Evolutionary conservation across 2,888 invertebrate species (phyloP).

Genomic region (Trichogramma dendrolimi): DNA sequence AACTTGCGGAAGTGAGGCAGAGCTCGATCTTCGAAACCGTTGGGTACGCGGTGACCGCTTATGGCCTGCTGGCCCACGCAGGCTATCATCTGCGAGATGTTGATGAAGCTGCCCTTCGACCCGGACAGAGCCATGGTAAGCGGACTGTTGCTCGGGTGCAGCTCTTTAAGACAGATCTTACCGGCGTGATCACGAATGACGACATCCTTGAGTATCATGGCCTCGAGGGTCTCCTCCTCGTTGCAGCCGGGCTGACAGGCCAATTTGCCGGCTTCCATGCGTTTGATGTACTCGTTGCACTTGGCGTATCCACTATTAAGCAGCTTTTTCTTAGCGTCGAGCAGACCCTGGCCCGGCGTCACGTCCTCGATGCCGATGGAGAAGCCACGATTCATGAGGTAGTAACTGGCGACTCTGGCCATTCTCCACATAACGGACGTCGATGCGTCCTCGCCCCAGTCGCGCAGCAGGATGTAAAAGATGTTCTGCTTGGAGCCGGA

Average conservation of each 20-base stretch:
- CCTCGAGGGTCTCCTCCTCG: not conserved
- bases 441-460: conserved; percentile 85
- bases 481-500: conserved; percentile 92
- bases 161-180: conserved; percentile 47
- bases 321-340: conserved; percentile 78
- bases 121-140: not conserved
- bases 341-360: conserved; percentile 81
- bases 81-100: not conserved
- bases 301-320: conserved; percentile 74
- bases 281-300: conserved; percentile 84
- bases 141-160: not conserved
- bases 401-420: conserved; percentile 79
- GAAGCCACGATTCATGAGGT: conserved; percentile 88
- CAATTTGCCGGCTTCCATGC: conserved; percentile 73
- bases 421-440: conserved; percentile 91
- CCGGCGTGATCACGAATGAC: conserved; percentile 83
- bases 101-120: not conserved
- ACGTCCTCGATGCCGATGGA: conserved; percentile 95
- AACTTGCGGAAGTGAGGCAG: not conserved
- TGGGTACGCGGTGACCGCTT: not conserved
- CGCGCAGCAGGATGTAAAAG: conserved; percentile 89
- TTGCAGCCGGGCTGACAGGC: not conserved
- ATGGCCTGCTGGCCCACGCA: not conserved
- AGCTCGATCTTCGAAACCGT: not conserved
- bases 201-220: not conserved